Evolutionary conservation across 1,140 invertebrate genomes (phyloP).

Genomic region (Musca domestica): DNA sequence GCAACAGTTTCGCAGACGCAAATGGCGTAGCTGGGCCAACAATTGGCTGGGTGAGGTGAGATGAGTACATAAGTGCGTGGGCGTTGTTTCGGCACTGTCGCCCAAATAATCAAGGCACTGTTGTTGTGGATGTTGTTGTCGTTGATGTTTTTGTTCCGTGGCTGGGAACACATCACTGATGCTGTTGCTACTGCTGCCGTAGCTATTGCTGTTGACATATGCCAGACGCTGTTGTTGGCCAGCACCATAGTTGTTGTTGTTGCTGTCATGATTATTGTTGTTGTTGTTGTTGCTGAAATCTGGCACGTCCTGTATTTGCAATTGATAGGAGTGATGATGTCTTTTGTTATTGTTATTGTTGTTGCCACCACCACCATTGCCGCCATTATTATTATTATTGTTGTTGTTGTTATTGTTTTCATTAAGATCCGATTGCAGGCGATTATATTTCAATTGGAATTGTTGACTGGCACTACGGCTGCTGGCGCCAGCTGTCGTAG

Average conservation of each 20-base stretch:
- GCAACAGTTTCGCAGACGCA: slow-evolving; percentile 74
- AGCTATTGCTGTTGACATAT: slow-evolving; percentile 9
- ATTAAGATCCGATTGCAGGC: not conserved
- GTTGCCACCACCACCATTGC: not conserved
- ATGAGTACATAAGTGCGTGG: slow-evolving; percentile 47
- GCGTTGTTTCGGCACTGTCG: slow-evolving; percentile 52
- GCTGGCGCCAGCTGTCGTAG: not conserved
- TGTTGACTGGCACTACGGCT: slow-evolving; percentile 19
- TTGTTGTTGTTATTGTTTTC: slow-evolving; percentile 2
- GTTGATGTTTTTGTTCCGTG: slow-evolving; percentile 10
- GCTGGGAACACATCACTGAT: not conserved
- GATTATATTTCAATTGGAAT: slow-evolving; percentile 21
- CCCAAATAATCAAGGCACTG: slow-evolving; percentile 76
- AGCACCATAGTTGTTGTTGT: no score
- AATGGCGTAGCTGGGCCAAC: slow-evolving; percentile 38
- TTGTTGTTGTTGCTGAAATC: no score
- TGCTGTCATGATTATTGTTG: no score
- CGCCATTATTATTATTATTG: slow-evolving; percentile 16
- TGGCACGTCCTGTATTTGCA: no score
- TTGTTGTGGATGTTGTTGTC: slow-evolving; percentile 45
- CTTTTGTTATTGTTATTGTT: not conserved
- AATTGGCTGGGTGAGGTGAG: slow-evolving; percentile 44
- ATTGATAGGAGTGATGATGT: no score
- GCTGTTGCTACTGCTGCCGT: not conserved
- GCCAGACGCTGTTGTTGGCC: not conserved